Evolutionary conservation across 2,797 vertebrate genomes (phyloP).

Genomic region (Poecilia wingei): DNA sequence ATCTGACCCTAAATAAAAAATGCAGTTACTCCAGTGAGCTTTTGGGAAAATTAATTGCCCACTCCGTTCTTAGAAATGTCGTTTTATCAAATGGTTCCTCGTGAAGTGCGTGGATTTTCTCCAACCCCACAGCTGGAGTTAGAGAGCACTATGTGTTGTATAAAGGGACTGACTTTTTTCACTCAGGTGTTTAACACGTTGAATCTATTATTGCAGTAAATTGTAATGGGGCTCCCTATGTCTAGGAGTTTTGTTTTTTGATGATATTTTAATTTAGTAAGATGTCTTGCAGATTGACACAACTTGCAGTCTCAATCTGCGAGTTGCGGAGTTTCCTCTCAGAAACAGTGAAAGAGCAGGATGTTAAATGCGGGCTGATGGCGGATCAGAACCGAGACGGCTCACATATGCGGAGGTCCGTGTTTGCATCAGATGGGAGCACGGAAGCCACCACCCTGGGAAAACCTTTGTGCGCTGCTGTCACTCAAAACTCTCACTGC

Average conservation of each 20-base stretch:
- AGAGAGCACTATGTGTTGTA: neutral
- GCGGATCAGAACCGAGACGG: conserved; percentile 2
- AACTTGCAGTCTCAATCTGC: neutral
- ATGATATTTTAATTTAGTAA: neutral
- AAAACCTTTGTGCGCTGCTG: neutral
- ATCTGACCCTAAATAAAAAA: neutral
- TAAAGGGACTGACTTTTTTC: neutral
- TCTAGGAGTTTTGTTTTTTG: neutral
- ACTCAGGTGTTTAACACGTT: neutral
- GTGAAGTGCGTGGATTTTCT: neutral
- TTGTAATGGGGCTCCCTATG: neutral
- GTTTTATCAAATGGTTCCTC: neutral
- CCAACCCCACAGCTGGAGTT: neutral
- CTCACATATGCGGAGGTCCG: conserved; percentile 13
- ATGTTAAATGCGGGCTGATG: neutral
- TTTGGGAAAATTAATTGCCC: neutral
- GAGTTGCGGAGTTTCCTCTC: neutral
- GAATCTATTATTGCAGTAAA: neutral
- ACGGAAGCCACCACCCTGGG: neutral
- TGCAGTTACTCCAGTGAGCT: neutral
- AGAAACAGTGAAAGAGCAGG: neutral
- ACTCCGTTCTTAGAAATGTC: neutral
- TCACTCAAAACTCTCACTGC: conserved; percentile 28
- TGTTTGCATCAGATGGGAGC: conserved; percentile 11
- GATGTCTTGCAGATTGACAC: neutral